A percentile compares a stretch with the other conserved stretches of the same genome.
Conservation (phyloP, 2,797 vertebrate genomes). For the Cichlasoma orientale region DNA sequence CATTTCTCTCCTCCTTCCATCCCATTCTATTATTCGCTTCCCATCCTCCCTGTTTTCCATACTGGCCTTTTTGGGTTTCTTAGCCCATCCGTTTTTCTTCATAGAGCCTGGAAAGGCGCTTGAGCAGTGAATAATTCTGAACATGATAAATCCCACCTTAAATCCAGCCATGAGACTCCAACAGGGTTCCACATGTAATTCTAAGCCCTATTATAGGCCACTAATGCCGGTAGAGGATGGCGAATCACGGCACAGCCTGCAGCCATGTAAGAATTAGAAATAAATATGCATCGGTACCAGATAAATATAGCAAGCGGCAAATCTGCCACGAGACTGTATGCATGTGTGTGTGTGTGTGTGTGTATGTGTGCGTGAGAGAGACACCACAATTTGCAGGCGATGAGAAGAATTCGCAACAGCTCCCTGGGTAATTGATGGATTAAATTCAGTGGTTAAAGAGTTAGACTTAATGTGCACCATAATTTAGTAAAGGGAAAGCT, state of each 20-base stretch:
- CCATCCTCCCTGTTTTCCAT: slow-evolving; percentile 66
- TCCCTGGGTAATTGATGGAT: slow-evolving; percentile 86
- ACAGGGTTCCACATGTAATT: slow-evolving; percentile 85
- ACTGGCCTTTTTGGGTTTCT: slow-evolving; percentile 74
- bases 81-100: slow-evolving; percentile 71
- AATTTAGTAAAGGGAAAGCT: slow-evolving; percentile 78
- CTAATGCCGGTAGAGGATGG: slow-evolving; percentile 85
- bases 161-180: slow-evolving; percentile 83
- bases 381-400: slow-evolving; percentile 79
- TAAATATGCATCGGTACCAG: slow-evolving; percentile 86
- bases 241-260: slow-evolving; percentile 83
- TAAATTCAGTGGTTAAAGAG: slow-evolving; percentile 82
- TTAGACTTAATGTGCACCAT: slow-evolving; percentile 79
- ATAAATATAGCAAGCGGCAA: slow-evolving; percentile 86
- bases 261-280: slow-evolving; percentile 87
- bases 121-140: slow-evolving; percentile 82
- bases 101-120: slow-evolving; percentile 74
- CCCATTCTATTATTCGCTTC: slow-evolving; percentile 63
- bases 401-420: slow-evolving; percentile 81
- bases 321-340: slow-evolving; percentile 77
- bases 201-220: slow-evolving; percentile 84
- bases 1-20: slow-evolving; percentile 62
- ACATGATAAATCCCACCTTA: slow-evolving; percentile 85
- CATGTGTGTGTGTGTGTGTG: slow-evolving; percentile 36
- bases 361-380: slow-evolving; percentile 28